Evolutionary conservation across 2,888 invertebrate species (phyloP).

Genomic region (Rotaria magnacalcarata): DNA sequence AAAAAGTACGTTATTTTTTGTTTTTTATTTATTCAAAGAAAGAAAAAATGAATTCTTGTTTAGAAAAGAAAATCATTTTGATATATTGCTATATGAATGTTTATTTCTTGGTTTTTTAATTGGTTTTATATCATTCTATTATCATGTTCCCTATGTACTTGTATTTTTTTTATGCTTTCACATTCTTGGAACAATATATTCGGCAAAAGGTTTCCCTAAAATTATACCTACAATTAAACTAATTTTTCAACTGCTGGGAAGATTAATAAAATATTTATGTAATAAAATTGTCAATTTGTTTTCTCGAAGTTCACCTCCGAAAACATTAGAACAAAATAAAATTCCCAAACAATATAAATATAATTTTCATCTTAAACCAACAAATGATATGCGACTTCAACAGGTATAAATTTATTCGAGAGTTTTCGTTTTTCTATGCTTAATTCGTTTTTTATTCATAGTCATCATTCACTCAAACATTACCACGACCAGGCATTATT

Average conservation of each 20-base stretch:
- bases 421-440: background rate
- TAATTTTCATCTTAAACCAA: background rate
- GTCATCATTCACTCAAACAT: background rate
- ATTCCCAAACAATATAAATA: background rate
- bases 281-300: background rate
- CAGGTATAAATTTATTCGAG: background rate
- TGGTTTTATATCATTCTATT: background rate
- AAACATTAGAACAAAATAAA: background rate
- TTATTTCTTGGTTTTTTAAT: background rate
- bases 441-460: background rate
- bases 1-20: background rate
- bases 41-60: background rate
- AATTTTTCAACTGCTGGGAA: no score
- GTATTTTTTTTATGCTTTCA: background rate
- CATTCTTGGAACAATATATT: background rate
- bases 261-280: background rate
- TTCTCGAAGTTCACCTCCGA: background rate
- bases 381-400: background rate
- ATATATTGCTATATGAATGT: slow-evolving; percentile 25
- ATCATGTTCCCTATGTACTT: background rate
- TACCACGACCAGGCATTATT: background rate
- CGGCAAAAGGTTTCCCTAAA: background rate
- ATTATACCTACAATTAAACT: background rate
- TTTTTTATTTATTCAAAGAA: background rate
- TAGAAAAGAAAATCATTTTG: background rate